Base-by-base conservation (phyloP, 1,140 invertebrate genomes). In the Nasonia giraulti region DNA sequence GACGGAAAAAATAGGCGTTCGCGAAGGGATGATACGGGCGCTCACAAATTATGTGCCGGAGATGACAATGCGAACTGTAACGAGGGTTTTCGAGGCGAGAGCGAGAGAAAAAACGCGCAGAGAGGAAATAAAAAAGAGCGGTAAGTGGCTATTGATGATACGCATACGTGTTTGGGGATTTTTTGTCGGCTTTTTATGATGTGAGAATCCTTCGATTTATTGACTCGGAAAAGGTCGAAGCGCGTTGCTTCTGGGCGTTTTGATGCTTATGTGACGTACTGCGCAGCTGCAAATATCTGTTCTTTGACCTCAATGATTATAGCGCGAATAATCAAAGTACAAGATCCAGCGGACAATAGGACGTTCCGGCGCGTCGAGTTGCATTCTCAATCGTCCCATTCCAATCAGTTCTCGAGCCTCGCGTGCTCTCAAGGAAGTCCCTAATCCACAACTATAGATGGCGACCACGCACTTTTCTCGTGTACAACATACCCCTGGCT, bases 11-110 rank as follows among this genome's bases (percentile, higher is more conserved):
- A 47, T 85, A 75, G 84, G 84, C 84, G 73, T 85, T 77, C 17
- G 74, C 80, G 37, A 40, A 71, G 84, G 80, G 84, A 85, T 82
- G 84, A 85, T 85, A 85, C 84, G 84, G 84, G 84, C 69, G 44
- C 80, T 69, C 84, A 85, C 84, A 85, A 85, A 85, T 85, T 85
- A 85, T 82, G 76, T 74, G 37, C 31, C 75, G 23, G 23, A 20
- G 74, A 78, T 82, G 80, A 85, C 84, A 82, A 82, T 79, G 33
- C 40, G 20, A 84, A 84, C n/a, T 84, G 47, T 73, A 80, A 84
- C 76, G 20, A 69, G 83, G 83, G 69, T 80, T 23, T 84, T 79
- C 47, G 11, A 83, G 37, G 74, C 73, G 74, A 80, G 73, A 80
- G 73, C 4, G 66, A 55, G 23, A 8, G 33, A 74, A 55, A 17